Percentiles rank a stretch among this genome's conserved stretches.
Evolutionary conservation across 2,113 vertebrate species (phyloP).

Genomic region (Parus major): DNA sequence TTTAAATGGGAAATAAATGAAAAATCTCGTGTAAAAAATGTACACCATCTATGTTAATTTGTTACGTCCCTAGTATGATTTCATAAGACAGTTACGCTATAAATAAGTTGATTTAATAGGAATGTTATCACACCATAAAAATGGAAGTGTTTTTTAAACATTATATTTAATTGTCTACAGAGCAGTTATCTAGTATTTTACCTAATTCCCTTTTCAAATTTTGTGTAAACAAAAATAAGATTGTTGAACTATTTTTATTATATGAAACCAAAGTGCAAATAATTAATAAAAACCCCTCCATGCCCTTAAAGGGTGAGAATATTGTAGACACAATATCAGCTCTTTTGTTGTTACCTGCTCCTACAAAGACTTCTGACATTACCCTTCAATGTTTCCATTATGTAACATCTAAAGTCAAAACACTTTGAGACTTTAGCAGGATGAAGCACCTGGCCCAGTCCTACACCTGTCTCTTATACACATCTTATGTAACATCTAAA

Average conservation of each 20-base stretch:
- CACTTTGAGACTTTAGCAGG: background rate
- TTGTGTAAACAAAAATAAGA: background rate
- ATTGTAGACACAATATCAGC: background rate
- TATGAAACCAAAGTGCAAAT: constrained; percentile 6
- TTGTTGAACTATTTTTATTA: background rate
- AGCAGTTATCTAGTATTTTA: background rate
- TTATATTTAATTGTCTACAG: background rate
- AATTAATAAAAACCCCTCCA: background rate
- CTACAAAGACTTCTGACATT: constrained; percentile 35
- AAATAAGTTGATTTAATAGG: background rate
- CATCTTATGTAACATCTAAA: background rate
- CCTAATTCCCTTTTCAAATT: background rate
- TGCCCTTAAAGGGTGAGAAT: constrained; percentile 5
- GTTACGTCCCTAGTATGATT: background rate
- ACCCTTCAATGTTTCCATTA: constrained; percentile 23
- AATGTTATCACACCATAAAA: background rate
- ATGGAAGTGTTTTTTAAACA: background rate
- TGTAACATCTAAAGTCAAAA: background rate
- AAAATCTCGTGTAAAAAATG: background rate
- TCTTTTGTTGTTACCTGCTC: constrained; percentile 30
- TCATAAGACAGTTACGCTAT: background rate
- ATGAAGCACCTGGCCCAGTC: background rate
- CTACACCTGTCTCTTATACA: too few relatives aligned
- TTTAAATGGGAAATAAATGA: background rate
- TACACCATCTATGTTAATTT: background rate